These are phyloP conservation scores for Microtus oregoni DNA, from an alignment of 2,113 vertebrate genomes.

Conservation along the genomic window DNA sequence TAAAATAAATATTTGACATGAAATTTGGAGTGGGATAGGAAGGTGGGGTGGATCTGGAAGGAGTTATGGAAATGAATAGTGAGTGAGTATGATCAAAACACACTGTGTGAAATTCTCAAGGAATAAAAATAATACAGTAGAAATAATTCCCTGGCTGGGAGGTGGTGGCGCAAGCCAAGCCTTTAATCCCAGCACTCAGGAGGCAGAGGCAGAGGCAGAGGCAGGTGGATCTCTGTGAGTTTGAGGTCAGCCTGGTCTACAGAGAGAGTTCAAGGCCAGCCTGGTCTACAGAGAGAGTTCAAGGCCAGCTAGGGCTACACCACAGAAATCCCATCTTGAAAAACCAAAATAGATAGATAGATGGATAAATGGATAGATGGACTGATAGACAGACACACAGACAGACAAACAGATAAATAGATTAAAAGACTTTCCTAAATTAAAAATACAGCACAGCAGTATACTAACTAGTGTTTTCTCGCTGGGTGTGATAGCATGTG, in stretches of 20 bases:
- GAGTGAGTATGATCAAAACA: background rate
- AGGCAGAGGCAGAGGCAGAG: no score
- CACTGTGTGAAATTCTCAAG: background rate
- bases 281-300: no score
- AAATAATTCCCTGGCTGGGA: background rate
- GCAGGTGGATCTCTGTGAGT: no score
- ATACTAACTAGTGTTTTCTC: background rate
- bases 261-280: no score
- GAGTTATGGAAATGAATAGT: background rate
- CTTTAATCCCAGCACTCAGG: no score
- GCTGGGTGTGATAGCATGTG: background rate
- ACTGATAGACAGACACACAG: no score
- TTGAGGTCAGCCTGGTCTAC: no score
- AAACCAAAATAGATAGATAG: no score
- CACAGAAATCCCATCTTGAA: no score
- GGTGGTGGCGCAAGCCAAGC: background rate
- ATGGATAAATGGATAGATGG: no score
- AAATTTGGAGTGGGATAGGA: background rate
- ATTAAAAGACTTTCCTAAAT: background rate
- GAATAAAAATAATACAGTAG: background rate
- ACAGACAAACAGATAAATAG: no score
- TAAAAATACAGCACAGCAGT: background rate
- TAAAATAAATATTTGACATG: background rate
- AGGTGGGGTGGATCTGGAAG: background rate
- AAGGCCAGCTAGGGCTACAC: no score